A percentile compares a stretch with the other conserved stretches of the same genome.
Evolutionary conservation across 2,797 vertebrate species (phyloP).

Genomic region (Takifugu rubripes): DNA sequence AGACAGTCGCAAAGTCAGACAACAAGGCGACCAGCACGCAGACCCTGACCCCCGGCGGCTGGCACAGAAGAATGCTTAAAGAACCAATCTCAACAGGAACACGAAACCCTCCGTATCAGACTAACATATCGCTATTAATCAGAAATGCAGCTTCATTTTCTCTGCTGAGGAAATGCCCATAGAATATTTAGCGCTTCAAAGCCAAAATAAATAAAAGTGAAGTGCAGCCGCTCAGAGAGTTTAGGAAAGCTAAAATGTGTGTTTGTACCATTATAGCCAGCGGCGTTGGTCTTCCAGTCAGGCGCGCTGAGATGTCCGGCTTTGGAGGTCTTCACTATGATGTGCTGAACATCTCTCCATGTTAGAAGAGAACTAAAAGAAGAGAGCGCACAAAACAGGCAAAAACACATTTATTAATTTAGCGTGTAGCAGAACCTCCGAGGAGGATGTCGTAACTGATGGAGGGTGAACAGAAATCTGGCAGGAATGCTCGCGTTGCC

Average conservation of each 20-base stretch:
- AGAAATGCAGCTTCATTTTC: neutral
- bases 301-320: conserved; percentile 94
- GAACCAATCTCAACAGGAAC: neutral
- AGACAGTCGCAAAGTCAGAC: conserved; percentile 38
- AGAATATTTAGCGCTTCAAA: neutral
- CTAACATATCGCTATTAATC: neutral
- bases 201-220: neutral
- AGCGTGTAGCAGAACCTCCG: neutral
- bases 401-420: conserved; percentile 1
- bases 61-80: conserved; percentile 11
- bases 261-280: conserved; percentile 92
- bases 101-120: neutral
- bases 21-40: conserved; percentile 41
- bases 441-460: neutral
- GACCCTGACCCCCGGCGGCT: conserved; percentile 54
- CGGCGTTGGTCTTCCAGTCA: conserved; percentile 98
- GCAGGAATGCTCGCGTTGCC: neutral
- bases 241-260: conserved; percentile 22
- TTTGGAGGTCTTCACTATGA: conserved; percentile 96
- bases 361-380: conserved; percentile 83
- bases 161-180: neutral
- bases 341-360: conserved; percentile 98
- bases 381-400: conserved; percentile 20
- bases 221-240: neutral
- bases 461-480: neutral